phyloP scores from a whole-genome alignment of 2,888 invertebrate species.

The Leptinotarsa juncta region DNA sequence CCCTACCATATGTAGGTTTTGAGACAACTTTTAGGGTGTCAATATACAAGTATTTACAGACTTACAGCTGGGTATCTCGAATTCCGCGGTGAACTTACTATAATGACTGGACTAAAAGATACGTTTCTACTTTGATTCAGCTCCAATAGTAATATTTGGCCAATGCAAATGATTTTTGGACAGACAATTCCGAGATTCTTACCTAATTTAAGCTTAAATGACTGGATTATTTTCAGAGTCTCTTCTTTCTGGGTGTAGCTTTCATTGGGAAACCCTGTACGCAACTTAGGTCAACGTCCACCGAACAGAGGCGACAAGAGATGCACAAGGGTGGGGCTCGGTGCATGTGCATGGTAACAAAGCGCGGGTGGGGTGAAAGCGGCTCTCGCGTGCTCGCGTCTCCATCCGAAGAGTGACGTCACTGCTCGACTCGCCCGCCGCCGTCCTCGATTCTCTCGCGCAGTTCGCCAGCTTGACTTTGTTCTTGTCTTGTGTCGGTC shows the following conservation, averaged over 20 bases:
- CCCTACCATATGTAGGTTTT: too few species aligned
- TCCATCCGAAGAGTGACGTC: constrained; percentile 55
- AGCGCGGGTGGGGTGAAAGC: constrained; percentile 55
- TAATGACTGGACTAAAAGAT: too few species aligned
- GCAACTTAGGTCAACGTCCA: constrained; percentile 31
- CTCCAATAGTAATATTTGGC: too few species aligned
- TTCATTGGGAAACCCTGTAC: constrained; percentile 14
- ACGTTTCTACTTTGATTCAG: too few species aligned
- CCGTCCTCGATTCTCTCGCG: constrained; percentile 18
- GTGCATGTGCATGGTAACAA: constrained; percentile 61
- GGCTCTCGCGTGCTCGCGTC: constrained; percentile 46
- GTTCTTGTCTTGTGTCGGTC: constrained; percentile 38
- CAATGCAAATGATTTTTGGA: too few species aligned
- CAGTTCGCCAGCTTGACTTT: constrained; percentile 24
- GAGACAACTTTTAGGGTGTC: too few species aligned
- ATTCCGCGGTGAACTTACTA: too few species aligned
- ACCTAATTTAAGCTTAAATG: too few species aligned
- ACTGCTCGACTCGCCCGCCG: constrained; percentile 44
- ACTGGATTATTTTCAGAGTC: too few species aligned
- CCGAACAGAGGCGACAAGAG: constrained; percentile 19
- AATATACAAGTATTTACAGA: too few species aligned
- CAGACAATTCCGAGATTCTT: too few species aligned
- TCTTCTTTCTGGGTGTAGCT: neutral
- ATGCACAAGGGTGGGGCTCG: constrained; percentile 55
- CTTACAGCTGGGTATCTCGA: too few species aligned